phyloP scores from a whole-genome alignment of 2,888 invertebrate genomes.

The Autographa gamma region DNA sequence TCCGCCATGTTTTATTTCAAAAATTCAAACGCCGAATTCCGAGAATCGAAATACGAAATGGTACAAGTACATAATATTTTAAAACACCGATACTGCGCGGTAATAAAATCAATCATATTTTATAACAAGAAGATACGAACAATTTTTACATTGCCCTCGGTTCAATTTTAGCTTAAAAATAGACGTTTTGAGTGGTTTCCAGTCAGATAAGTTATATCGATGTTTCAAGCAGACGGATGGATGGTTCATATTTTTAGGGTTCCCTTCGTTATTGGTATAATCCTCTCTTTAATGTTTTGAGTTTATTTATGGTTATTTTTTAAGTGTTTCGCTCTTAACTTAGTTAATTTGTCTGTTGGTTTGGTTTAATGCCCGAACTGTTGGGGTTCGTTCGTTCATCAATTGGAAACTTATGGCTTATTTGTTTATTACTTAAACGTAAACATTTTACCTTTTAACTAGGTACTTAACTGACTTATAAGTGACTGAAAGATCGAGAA shows the following conservation, averaged over 20 bases:
- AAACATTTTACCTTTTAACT: neutral
- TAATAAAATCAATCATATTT: slow-evolving; percentile 86
- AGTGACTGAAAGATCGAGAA: neutral
- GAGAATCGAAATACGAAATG: slow-evolving; percentile 68
- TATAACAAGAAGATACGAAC: slow-evolving; percentile 78
- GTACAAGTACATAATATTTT: slow-evolving; percentile 66
- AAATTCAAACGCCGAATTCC: slow-evolving; percentile 55
- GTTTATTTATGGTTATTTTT: slow-evolving; percentile 56
- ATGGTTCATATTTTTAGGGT: slow-evolving; percentile 74
- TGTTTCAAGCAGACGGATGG: slow-evolving; percentile 77
- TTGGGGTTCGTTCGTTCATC: slow-evolving; percentile 13
- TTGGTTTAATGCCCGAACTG: slow-evolving; percentile 16
- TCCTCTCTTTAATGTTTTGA: slow-evolving; percentile 56
- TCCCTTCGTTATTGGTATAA: slow-evolving; percentile 69
- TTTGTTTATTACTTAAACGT: neutral
- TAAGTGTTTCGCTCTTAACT: slow-evolving; percentile 46
- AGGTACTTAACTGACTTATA: neutral
- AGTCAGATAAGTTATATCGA: slow-evolving; percentile 84
- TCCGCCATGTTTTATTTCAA: slow-evolving; percentile 42
- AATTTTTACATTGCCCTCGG: slow-evolving; percentile 81
- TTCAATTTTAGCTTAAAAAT: slow-evolving; percentile 84
- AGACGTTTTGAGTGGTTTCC: slow-evolving; percentile 85
- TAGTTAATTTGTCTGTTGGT: slow-evolving; percentile 29
- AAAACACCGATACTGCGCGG: slow-evolving; percentile 79
- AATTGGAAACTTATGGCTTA: slow-evolving; percentile 5